These are phyloP conservation scores for Metalampra italica DNA, from an alignment of 2,888 invertebrate genomes.

Conservation along the genomic window DNA sequence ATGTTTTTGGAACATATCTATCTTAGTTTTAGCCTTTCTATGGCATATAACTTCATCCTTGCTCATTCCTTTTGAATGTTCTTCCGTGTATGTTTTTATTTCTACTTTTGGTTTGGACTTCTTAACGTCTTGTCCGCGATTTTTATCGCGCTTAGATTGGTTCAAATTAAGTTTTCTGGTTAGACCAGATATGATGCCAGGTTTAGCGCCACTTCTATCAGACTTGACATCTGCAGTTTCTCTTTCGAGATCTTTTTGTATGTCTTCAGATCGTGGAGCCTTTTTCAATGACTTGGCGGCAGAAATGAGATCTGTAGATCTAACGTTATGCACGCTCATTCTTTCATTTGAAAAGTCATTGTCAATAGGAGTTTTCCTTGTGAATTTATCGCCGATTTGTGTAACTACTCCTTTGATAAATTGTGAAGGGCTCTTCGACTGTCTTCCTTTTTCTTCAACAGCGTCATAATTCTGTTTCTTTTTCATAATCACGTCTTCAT, in stretches of 20 bases:
- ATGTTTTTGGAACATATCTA: constrained; percentile 72
- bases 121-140: constrained; percentile 30
- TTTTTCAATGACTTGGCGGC: constrained; percentile 51
- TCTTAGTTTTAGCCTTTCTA: constrained; percentile 66
- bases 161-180: constrained; percentile 59
- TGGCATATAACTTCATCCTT: constrained; percentile 64
- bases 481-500: constrained; percentile 17
- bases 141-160: constrained; percentile 57
- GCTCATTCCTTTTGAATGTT: constrained; percentile 47
- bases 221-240: constrained; percentile 20
- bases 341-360: constrained; percentile 31
- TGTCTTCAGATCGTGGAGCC: constrained; percentile 24
- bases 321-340: constrained; percentile 54
- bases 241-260: constrained; percentile 13
- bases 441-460: constrained; percentile 21
- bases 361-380: constrained; percentile 30
- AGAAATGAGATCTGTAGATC: constrained; percentile 49
- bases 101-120: constrained; percentile 57
- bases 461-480: constrained; percentile 7
- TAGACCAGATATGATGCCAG: constrained; percentile 56
- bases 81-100: constrained; percentile 64
- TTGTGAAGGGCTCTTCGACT: constrained; percentile 46
- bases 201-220: constrained; percentile 37
- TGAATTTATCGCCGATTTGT: constrained; percentile 46
- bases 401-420: constrained; percentile 46